Evolutionary conservation across 2,888 invertebrate genomes (phyloP), one percentile per base, ranked within the genome.

Genomic region (Volucella inanis): DNA sequence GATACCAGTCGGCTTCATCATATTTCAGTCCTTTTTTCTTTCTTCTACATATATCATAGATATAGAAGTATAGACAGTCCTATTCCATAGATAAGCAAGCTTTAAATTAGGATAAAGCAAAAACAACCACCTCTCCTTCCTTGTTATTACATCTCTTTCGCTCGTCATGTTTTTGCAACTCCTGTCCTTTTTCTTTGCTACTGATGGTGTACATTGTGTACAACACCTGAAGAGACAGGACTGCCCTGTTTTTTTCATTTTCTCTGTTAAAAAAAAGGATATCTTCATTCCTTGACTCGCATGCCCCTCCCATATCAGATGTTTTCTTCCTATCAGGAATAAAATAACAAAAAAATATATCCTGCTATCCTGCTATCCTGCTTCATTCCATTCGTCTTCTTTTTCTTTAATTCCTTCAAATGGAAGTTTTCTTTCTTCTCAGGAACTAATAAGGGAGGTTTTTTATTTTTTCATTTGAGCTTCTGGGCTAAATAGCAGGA

Each of bases 191-290:
- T 85, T 72, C 31, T 39, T 31, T 22, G 54, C 67, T 15, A 6
- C n/a, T 43, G 39, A 10, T 43, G 12, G 18, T 57, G 47, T 52
- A 31, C 52, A 49, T n/a, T 14, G 8, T 49, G 76, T 67, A 81
- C 81, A 85, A 81, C 85, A 85, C 85, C 85, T 85, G 85, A 85
- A 85, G 85, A 85, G 85, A 81, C 76, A 77, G 85, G 81, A 80
- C 80, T 76, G 76, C 85, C 81, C 72, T 80, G 50, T 61, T 79
- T 80, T 31, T 74, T 62, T 72, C 77, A 55, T 72, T 55, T 15
- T 49, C 31, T 50, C 15, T 10, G 12, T 55, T 39, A 14, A 12
- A 14, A 78, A 62, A 71, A 79, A 54, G 50, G 57, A 68, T 61
- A 49, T 71, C 71, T 76, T 71, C 76, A 72, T 81, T 81, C 76